These are phyloP conservation scores for Thamnophis elegans DNA, from an alignment of 2,797 vertebrate genomes.

Conservation along the genomic window DNA sequence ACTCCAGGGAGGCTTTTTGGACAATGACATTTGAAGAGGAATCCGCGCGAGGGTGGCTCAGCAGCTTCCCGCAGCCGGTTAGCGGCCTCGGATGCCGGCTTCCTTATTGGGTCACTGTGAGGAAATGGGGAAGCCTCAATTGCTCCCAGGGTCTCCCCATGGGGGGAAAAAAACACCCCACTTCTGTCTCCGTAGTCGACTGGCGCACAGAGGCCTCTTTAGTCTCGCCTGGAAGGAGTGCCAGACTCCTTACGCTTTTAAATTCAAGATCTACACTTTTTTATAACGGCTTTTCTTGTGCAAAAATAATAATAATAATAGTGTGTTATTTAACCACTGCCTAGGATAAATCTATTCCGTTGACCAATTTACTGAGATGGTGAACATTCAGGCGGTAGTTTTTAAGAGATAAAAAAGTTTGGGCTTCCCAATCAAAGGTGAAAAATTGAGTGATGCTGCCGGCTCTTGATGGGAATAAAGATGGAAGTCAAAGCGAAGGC, in stretches of 20 bases:
- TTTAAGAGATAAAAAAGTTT: background rate
- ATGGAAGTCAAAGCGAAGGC: background rate
- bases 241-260: conserved; percentile 20
- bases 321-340: background rate
- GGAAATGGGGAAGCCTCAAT: background rate
- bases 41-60: no score
- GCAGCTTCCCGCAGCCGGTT: background rate
- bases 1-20: conserved; percentile 40
- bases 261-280: conserved; percentile 35
- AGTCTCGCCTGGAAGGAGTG: no score
- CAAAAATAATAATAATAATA: conserved; percentile 25
- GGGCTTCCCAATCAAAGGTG: background rate
- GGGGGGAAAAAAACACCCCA: no score
- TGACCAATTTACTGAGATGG: background rate
- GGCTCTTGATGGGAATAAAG: background rate
- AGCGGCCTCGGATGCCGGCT: background rate
- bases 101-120: background rate
- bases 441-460: background rate
- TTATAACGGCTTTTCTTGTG: conserved; percentile 27
- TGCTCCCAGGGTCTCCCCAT: background rate
- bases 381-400: background rate
- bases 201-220: no score
- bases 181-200: background rate
- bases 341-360: background rate
- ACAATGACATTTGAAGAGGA: background rate